Conservation (phyloP, 1,140 invertebrate species). For the Hylaeus anthracinus region DNA sequence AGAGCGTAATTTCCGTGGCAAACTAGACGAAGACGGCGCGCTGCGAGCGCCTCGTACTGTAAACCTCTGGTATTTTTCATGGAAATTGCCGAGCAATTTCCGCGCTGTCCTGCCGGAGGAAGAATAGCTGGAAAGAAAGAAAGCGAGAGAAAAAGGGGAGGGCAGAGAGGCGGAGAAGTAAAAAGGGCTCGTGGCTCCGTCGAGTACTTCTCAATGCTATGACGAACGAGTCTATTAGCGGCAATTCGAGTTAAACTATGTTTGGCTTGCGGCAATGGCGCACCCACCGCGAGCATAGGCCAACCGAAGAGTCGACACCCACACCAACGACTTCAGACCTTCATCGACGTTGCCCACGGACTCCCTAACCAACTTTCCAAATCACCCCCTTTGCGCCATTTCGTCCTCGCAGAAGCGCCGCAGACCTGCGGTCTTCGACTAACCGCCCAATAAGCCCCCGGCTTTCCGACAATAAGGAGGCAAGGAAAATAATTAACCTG, state of each 20-base stretch:
- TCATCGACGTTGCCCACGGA: slow-evolving; percentile 10
- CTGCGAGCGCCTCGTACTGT: slow-evolving; percentile 48
- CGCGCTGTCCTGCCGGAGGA: slow-evolving; percentile 34
- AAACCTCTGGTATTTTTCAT: slow-evolving; percentile 60
- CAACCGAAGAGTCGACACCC: background rate
- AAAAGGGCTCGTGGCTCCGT: slow-evolving; percentile 12
- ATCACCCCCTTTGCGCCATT: slow-evolving; percentile 31
- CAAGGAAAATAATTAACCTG: slow-evolving; percentile 55
- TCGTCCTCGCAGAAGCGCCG: slow-evolving; percentile 43
- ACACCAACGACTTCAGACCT: slow-evolving; percentile 5
- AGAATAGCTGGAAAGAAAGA: slow-evolving; percentile 34
- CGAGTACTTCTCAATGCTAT: slow-evolving; percentile 7
- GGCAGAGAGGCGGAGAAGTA: background rate
- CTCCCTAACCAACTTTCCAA: background rate
- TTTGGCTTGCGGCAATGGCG: slow-evolving; percentile 62
- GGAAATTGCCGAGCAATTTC: slow-evolving; percentile 66
- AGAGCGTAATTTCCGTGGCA: slow-evolving; percentile 59
- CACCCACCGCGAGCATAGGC: slow-evolving; percentile 30
- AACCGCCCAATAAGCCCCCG: slow-evolving; percentile 62
- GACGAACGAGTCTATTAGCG: slow-evolving; percentile 66
- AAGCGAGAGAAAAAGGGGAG: background rate
- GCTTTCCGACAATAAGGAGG: slow-evolving; percentile 27
- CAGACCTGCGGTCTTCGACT: slow-evolving; percentile 63
- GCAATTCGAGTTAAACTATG: slow-evolving; percentile 66
- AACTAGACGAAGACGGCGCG: slow-evolving; percentile 32